Percentiles rank a stretch among this genome's conserved stretches.
phyloP scores from a whole-genome alignment of 2,888 invertebrate genomes.

The Cephus rjabovi region DNA sequence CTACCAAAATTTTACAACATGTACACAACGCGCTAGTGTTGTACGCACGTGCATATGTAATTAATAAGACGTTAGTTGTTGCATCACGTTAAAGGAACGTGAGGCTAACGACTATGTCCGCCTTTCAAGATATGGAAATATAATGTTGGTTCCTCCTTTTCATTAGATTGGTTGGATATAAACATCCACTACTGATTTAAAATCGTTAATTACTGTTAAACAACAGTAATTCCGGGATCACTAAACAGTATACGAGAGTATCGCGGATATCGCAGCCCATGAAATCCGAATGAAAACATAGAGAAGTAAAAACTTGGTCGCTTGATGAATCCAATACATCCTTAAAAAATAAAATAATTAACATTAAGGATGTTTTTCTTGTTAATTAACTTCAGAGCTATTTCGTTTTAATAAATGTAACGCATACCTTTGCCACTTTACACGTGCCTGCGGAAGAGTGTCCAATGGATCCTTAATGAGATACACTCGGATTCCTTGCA shows the following conservation, averaged over 20 bases:
- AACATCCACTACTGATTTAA: background rate
- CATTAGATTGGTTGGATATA: background rate
- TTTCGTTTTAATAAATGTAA: slow-evolving; percentile 31
- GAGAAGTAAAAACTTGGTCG: slow-evolving; percentile 51
- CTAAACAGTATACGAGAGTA: slow-evolving; percentile 5
- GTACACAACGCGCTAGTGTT: background rate
- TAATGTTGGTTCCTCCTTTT: background rate
- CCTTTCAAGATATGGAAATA: background rate
- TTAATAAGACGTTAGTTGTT: background rate
- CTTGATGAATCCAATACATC: slow-evolving; percentile 63
- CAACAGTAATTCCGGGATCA: background rate
- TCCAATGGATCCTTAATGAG: slow-evolving; percentile 84
- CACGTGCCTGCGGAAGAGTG: slow-evolving; percentile 75
- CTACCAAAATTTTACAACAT: background rate
- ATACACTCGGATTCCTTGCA: slow-evolving; percentile 80
- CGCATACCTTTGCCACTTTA: slow-evolving; percentile 70
- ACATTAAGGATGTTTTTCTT: background rate
- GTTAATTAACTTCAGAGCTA: background rate
- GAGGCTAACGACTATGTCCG: background rate
- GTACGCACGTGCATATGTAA: background rate
- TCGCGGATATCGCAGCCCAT: slow-evolving; percentile 46
- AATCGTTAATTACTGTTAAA: background rate
- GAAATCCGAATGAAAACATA: slow-evolving; percentile 50
- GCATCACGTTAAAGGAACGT: background rate
- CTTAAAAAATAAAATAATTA: slow-evolving; percentile 40